Evolutionary conservation across 2,888 invertebrate genomes (phyloP).

Genomic region (Polia nebulosa): DNA sequence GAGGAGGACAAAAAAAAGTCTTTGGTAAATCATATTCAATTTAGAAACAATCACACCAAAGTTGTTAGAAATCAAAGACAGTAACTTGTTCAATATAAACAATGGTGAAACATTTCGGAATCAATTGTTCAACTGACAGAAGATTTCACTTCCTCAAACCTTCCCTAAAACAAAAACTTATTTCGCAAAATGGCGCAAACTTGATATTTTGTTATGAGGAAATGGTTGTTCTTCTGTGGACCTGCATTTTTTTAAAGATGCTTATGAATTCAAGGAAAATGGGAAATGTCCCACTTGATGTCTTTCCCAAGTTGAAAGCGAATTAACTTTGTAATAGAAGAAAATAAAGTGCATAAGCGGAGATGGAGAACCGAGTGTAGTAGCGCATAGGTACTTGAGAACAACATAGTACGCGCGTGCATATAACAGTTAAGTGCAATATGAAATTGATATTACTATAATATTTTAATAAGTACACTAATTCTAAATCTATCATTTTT

Average conservation of each 20-base stretch:
- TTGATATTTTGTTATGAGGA: conserved; percentile 43
- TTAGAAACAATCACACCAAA: conserved; percentile 23
- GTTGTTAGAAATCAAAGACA: conserved; percentile 8
- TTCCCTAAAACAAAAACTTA: conserved; percentile 46
- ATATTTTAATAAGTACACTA: too few species aligned
- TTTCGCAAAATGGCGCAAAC: conserved; percentile 31
- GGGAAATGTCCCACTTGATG: background rate
- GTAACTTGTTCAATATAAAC: conserved; percentile 24
- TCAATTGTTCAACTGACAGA: conserved; percentile 37
- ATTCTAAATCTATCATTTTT: too few species aligned
- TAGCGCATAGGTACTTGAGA: background rate
- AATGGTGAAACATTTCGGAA: conserved; percentile 18
- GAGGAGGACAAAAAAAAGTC: too few species aligned
- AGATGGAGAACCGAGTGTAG: background rate
- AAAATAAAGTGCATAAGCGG: background rate
- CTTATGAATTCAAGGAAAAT: background rate
- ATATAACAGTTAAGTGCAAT: background rate
- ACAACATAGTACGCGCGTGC: too few species aligned
- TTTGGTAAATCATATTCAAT: conserved; percentile 11
- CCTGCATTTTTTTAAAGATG: conserved; percentile 23
- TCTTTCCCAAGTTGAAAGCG: background rate
- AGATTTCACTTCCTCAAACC: conserved; percentile 29
- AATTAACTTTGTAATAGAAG: background rate
- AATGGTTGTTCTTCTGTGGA: conserved; percentile 33
- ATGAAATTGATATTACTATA: too few species aligned